Base-by-base conservation (phyloP, 2,113 vertebrate species). In the Asarcornis scutulata region DNA sequence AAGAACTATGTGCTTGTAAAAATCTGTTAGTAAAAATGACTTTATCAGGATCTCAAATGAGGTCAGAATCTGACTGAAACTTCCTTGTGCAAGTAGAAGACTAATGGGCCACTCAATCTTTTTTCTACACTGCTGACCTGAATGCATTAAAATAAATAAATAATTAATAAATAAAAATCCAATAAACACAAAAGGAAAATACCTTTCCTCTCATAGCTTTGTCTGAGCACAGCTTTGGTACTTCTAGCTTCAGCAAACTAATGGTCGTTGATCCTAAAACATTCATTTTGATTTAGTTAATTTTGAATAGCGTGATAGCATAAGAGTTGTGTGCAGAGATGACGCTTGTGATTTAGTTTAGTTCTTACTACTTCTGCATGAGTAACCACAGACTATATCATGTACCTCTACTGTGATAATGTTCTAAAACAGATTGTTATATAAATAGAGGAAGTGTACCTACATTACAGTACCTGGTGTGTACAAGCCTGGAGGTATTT, bases 21-120 rank as follows among this genome's bases (percentile, higher is more conserved):
- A 86, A 83, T 64, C 76, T 48, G 50, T 46, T 79, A 42, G 38
- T 34, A 73, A 77, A 93, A 92, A 60, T 46, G 18, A 76, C 17
- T 40, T 82, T 31, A 88, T 86, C 13, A 17, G 58, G 42, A 79
- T 13, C 29, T 79, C 58, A 29, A 10, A 25, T 78, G 52, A 79
- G 46, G 75, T 82, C 46, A 85, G 75, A 88, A 83, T 9, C 11
- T 8, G 32, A 72, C 27, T 9, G 13, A 69, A 66, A 22, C 6
- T 9, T 36, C 34, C 62, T 44, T 58, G 9, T 67, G 38, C 27
- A 72, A 60, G 34, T 23, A 42, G n/a, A 85, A 83, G 59, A 52
- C 34, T 52, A 56, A 79, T 60, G 53, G 26, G 67, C 29, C 44
- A 1, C 34, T 71, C 44, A 1, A 40, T 18, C 36, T 26, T 44